These are phyloP conservation scores for Pituophis catenifer DNA, from an alignment of 2,113 vertebrate genomes.

Conservation along the genomic window DNA sequence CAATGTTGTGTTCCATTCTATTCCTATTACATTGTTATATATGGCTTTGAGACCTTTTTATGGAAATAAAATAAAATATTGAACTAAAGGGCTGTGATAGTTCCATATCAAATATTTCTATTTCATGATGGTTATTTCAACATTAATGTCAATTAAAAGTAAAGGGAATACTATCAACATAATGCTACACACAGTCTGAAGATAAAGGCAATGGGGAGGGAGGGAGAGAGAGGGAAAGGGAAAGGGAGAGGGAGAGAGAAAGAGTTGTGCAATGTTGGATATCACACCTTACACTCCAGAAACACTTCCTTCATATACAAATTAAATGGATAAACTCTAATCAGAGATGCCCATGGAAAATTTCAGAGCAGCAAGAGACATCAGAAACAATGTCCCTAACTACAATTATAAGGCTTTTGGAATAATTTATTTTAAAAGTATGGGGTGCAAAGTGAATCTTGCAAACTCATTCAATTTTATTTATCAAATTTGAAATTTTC, in stretches of 20 bases:
- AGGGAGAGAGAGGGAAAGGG: not conserved
- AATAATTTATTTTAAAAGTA: not conserved
- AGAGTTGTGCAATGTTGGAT: not conserved
- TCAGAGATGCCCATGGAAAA: not conserved
- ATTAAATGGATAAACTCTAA: not conserved
- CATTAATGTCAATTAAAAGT: not conserved
- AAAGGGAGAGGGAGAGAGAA: not conserved
- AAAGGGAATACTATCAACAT: not conserved
- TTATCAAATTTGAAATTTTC: not conserved
- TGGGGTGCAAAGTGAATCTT: not conserved
- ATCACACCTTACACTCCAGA: not conserved
- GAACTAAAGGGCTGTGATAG: not conserved
- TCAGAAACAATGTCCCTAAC: not conserved
- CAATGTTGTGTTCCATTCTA: not conserved
- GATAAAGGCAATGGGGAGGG: not conserved
- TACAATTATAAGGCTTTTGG: not conserved
- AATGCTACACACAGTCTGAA: not conserved
- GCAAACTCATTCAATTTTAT: not conserved
- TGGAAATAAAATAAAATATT: not conserved
- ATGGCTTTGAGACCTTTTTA: not conserved
- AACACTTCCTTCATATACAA: not conserved
- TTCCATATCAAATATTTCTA: not conserved
- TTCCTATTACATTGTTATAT: not conserved
- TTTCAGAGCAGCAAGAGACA: not conserved
- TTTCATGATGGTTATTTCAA: not conserved